Conservation (phyloP, 2,797 vertebrate species). For the Sebastes taczanowskii region DNA sequence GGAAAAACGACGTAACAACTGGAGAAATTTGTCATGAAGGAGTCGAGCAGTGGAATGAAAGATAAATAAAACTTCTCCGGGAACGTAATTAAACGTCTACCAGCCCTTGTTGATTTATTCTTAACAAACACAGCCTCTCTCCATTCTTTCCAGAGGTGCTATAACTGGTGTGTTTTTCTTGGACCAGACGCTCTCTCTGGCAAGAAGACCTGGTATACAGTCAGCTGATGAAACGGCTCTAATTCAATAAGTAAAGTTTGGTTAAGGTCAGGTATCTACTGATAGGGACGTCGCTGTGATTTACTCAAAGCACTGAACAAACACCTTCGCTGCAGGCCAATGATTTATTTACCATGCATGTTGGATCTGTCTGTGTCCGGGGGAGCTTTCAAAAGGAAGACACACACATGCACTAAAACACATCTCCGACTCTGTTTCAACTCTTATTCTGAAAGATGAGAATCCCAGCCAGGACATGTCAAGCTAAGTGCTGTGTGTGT, state of each 20-base stretch:
- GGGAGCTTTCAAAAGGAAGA: constrained; percentile 37
- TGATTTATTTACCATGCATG: constrained; percentile 51
- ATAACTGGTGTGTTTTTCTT: constrained; percentile 72
- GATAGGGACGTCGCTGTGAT: constrained; percentile 48
- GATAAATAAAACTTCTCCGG: constrained; percentile 71
- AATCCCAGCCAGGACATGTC: constrained; percentile 80
- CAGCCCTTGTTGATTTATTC: constrained; percentile 78
- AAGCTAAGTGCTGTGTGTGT: constrained; percentile 52
- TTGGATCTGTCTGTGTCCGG: constrained; percentile 37
- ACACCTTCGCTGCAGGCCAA: constrained; percentile 31
- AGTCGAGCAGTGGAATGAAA: constrained; percentile 64
- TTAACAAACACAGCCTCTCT: constrained; percentile 73
- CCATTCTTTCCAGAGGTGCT: constrained; percentile 76
- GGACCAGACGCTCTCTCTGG: constrained; percentile 40
- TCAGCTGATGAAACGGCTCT: constrained; percentile 55
- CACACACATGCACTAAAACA: constrained; percentile 17
- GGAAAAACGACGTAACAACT: constrained; percentile 32
- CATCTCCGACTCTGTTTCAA: constrained; percentile 29
- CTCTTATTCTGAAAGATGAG: constrained; percentile 76
- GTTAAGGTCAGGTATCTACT: constrained; percentile 32
- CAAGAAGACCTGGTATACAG: constrained; percentile 29
- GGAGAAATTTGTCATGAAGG: constrained; percentile 53
- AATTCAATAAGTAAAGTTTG: constrained; percentile 55
- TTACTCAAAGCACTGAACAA: constrained; percentile 56
- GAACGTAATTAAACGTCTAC: constrained; percentile 77